Evolutionary conservation across 2,113 vertebrate genomes (phyloP), one percentile per base, ranked within the genome.

Genomic region (Rousettus leschenaultii): DNA sequence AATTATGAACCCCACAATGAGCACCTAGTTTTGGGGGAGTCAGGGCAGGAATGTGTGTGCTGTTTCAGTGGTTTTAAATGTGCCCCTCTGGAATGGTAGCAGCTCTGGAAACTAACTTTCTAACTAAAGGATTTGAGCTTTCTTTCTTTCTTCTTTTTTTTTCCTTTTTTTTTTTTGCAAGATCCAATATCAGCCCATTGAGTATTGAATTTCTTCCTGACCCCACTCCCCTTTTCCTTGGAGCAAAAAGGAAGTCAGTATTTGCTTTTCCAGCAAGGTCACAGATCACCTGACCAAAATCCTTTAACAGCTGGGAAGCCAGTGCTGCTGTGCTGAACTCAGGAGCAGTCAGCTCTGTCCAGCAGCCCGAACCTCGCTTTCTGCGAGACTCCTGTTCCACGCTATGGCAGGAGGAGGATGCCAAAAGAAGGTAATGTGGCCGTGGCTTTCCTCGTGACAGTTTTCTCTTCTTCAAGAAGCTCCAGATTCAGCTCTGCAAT

Each of bases 191-290:
- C 95, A 89, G 96, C 93, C 65, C 14, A 2, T 1, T 35, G 93
- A 97, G 74, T 94, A 96, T 88, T 65, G 40, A 91, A 94, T 94
- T 88, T 30, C 96, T 93, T 78, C 87, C 77, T 84, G 93, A 98
- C 33, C 87, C 82, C 28, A 45, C 88, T 97, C 86, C 96, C 18
- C 93, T 84, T 73, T 82, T 96, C 91, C 89, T 2, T 2, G 48
- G 57, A 82, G 78, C 33, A 8, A 40, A 96, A 86, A 48, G 95
- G 86, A 95, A 98, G 98, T 95, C 96, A 85, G 95, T 96, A 3
- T 98, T 98, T 98, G 98, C 97, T 98, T 97, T 98, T 94, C 3
- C 66, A 98, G 97, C 98, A 98, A 99, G 98, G 98, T 98, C 98
- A 98, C 91, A 12, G 98, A 97, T 98, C 98, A 98, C 97, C 98